Percentiles rank a stretch among this genome's conserved stretches.
phyloP scores from a whole-genome alignment of 2,113 vertebrate genomes.

The Dipodomys stephensi region DNA sequence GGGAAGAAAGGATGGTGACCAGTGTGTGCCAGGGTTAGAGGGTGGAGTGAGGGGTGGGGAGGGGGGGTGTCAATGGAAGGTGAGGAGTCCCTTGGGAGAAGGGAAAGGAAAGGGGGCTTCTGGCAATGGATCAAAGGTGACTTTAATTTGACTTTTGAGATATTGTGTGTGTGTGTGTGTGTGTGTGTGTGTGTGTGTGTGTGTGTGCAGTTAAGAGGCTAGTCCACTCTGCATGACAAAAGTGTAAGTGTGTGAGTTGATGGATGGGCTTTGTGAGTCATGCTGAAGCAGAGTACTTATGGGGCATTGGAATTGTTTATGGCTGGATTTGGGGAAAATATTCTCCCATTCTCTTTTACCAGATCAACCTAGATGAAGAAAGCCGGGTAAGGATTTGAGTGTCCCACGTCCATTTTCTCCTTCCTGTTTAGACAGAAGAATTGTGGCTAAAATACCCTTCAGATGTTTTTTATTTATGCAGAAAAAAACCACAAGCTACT shows the following conservation, averaged over 20 bases:
- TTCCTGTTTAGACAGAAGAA: conserved; percentile 39
- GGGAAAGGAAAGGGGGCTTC: conserved; percentile 35
- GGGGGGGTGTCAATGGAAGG: conserved; percentile 7
- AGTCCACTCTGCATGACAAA: conserved; percentile 77
- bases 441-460: neutral
- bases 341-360: conserved; percentile 1
- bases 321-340: neutral
- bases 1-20: conserved; percentile 50
- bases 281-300: neutral
- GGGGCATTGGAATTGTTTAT: neutral
- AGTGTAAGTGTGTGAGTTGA: neutral
- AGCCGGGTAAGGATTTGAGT: neutral
- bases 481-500: conserved; percentile 38
- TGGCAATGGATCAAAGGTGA: conserved; percentile 47
- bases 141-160: conserved; percentile 78
- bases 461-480: neutral
- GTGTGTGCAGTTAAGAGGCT: conserved; percentile 1
- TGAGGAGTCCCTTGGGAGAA: conserved; percentile 61
- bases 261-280: neutral
- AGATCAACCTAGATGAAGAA: neutral
- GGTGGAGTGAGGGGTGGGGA: neutral
- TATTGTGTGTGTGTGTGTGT: conserved; percentile 23
- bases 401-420: neutral
- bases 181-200: neutral
- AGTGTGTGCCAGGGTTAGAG: conserved; percentile 4